Conservation (phyloP, 2,797 vertebrate species). For the Enteromius unitaeniatus region DNA sequence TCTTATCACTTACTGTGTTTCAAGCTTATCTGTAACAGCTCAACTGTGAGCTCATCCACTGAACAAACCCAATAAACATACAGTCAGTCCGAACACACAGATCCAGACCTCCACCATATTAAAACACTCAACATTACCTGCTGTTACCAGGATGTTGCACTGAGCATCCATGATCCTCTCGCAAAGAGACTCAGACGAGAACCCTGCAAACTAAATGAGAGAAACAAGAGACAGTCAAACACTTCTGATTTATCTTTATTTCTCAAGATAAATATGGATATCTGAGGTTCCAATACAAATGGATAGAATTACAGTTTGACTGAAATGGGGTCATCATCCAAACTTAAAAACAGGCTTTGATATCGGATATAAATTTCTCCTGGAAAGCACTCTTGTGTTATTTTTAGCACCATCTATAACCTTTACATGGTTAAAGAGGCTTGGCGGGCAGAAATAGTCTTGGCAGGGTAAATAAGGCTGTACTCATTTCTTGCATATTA, state of each 20-base stretch:
- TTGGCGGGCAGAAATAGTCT: conserved; percentile 64
- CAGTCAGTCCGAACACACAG: neutral
- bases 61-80: neutral
- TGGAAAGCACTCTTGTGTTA: conserved; percentile 60
- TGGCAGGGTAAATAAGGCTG: conserved; percentile 53
- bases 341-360: conserved; percentile 59
- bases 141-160: conserved; percentile 78
- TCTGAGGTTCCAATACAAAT: neutral
- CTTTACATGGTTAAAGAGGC: conserved; percentile 58
- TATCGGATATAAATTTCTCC: conserved; percentile 55
- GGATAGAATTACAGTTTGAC: conserved; percentile 54
- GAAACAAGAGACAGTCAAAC: neutral
- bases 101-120: neutral
- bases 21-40: neutral
- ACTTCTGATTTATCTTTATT: neutral
- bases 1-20: conserved; percentile 9
- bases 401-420: conserved; percentile 69
- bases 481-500: conserved; percentile 48
- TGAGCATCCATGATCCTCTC: conserved; percentile 80
- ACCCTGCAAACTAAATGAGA: conserved; percentile 81
- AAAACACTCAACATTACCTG: conserved; percentile 68
- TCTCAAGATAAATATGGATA: neutral
- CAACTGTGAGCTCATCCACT: neutral
- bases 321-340: conserved; percentile 58
- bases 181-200: conserved; percentile 80